Conservation (phyloP, 2,888 invertebrate genomes). For the Leistus spinibarbis region DNA sequence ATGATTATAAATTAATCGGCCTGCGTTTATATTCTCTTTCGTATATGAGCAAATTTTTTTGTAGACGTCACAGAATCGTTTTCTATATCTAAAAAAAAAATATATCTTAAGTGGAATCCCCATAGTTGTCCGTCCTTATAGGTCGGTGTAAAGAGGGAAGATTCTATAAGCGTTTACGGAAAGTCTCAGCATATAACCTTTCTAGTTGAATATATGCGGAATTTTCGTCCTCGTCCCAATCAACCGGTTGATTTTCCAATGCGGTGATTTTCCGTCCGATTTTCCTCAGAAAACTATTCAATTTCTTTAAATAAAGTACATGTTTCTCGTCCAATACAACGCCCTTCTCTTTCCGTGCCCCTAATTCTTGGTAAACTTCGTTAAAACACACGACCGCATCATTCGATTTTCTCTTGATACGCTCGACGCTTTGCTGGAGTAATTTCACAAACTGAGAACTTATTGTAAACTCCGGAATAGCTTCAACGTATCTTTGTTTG, state of each 20-base stretch:
- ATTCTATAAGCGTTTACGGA: no score
- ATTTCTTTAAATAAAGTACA: not conserved
- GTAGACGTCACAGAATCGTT: not conserved
- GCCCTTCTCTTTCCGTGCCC: not conserved
- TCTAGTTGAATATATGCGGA: not conserved
- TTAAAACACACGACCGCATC: conserved; percentile 1
- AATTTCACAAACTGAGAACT: not conserved
- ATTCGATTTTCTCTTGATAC: not conserved
- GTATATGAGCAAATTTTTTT: not conserved
- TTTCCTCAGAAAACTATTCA: not conserved
- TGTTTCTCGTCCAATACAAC: not conserved
- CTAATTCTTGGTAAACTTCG: not conserved
- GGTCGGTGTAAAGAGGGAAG: no score
- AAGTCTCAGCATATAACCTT: no score
- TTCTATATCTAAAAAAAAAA: not conserved
- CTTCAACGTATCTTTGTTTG: not conserved
- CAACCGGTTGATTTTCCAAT: not conserved
- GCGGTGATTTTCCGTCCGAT: not conserved
- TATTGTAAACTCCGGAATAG: not conserved
- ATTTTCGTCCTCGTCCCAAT: conserved; percentile 3
- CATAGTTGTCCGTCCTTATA: no score
- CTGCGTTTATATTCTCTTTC: not conserved
- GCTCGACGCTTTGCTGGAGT: not conserved
- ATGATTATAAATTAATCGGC: not conserved
- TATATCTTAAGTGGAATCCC: no score